Evolutionary conservation across 2,797 vertebrate genomes (phyloP).

Genomic region (Manis crassicaudata): DNA sequence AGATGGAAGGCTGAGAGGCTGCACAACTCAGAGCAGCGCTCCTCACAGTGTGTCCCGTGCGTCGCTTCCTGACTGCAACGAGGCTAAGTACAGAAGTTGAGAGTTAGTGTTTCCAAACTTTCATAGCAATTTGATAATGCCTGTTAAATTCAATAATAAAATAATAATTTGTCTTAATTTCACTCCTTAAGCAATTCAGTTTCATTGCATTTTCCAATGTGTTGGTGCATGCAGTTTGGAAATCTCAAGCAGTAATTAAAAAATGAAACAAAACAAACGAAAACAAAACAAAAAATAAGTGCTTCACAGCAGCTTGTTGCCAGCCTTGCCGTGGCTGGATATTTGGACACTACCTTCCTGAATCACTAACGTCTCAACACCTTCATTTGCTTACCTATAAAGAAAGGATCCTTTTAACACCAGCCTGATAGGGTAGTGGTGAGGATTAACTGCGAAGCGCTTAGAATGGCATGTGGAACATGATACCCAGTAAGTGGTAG

Average conservation of each 20-base stretch:
- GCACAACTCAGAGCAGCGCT: neutral
- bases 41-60: neutral
- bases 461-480: neutral
- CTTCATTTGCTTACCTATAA: neutral
- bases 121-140: slow-evolving; percentile 22
- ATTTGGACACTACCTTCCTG: neutral
- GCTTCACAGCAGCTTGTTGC: neutral
- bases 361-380: neutral
- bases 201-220: slow-evolving; percentile 59
- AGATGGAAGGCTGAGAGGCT: neutral
- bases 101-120: slow-evolving; percentile 23
- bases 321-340: neutral
- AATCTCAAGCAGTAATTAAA: slow-evolving; percentile 25
- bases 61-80: neutral
- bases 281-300: slow-evolving; percentile 7
- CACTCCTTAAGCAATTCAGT: slow-evolving; percentile 41
- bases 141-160: slow-evolving; percentile 49
- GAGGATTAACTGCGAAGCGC: neutral
- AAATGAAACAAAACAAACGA: neutral
- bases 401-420: neutral
- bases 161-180: slow-evolving; percentile 57
- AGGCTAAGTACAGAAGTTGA: slow-evolving; percentile 18
- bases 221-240: neutral
- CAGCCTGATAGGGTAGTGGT: neutral
- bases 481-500: neutral